These are phyloP conservation scores for Aplochiton taeniatus DNA, from an alignment of 2,797 vertebrate genomes.

Conservation along the genomic window DNA sequence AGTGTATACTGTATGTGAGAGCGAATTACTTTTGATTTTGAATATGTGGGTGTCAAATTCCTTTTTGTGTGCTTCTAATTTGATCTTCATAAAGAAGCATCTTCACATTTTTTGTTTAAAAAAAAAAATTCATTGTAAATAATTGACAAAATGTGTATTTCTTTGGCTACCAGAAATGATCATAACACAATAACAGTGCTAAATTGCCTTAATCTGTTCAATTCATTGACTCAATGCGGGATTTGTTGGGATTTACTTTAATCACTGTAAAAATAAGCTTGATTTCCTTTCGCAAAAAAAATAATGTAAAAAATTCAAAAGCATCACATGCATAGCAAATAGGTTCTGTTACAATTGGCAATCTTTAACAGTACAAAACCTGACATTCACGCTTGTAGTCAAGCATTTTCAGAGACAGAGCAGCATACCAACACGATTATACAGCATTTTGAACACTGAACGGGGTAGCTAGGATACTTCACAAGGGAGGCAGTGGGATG, in stretches of 20 bases:
- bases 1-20: too few relatives aligned
- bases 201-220: slow-evolving; percentile 47
- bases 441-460: slow-evolving; percentile 15
- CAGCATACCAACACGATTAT: slow-evolving; percentile 2
- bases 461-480: slow-evolving; percentile 27
- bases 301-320: not conserved
- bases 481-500: slow-evolving; percentile 40
- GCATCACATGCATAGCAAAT: slow-evolving; percentile 17
- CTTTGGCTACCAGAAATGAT: slow-evolving; percentile 3
- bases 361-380: not conserved
- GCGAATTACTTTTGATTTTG: too few relatives aligned
- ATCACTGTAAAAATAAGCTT: slow-evolving; percentile 7
- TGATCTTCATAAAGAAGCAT: too few relatives aligned
- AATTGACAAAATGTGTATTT: too few relatives aligned
- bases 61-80: too few relatives aligned
- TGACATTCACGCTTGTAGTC: not conserved
- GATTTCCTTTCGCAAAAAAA: slow-evolving; percentile 7
- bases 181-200: slow-evolving; percentile 46
- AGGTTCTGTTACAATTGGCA: slow-evolving; percentile 3
- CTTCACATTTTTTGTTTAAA: too few relatives aligned
- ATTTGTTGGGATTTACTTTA: slow-evolving; percentile 39
- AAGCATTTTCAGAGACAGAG: slow-evolving; percentile 14
- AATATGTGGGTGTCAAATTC: too few relatives aligned
- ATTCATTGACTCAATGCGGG: slow-evolving; percentile 29
- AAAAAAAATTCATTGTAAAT: too few relatives aligned